Conservation (phyloP, 2,113 vertebrate species). For the Pardalotus punctatus region DNA sequence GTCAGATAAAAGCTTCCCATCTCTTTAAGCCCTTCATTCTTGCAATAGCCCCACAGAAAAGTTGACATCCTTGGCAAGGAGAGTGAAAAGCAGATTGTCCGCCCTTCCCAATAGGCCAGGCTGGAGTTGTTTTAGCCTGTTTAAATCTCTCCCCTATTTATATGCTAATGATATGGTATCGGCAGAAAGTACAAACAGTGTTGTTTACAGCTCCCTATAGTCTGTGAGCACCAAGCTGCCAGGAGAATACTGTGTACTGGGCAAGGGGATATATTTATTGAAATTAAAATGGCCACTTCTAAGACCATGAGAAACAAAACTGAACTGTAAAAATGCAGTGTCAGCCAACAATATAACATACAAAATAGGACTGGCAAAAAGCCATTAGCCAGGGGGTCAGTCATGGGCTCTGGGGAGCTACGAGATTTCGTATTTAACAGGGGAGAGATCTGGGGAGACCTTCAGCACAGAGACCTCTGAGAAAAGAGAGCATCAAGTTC, state of each 20-base stretch:
- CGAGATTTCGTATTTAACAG: conserved; percentile 20
- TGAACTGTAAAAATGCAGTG: conserved; percentile 18
- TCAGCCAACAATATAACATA: conserved; percentile 39
- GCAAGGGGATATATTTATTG: conserved; percentile 30
- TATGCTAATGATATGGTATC: conserved; percentile 56
- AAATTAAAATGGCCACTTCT: conserved; percentile 40
- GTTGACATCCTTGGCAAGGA: conserved; percentile 50
- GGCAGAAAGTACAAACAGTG: conserved; percentile 60
- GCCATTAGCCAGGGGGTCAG: conserved; percentile 20
- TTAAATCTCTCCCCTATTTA: conserved; percentile 63
- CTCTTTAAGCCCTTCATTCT: conserved; percentile 58
- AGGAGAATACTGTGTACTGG: conserved; percentile 34
- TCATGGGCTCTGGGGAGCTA: not conserved
- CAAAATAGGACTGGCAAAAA: conserved; percentile 22
- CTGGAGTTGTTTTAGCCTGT: conserved; percentile 53
- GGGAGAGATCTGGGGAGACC: conserved; percentile 28
- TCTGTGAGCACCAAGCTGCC: conserved; percentile 15
- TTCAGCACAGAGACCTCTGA: conserved; percentile 32
- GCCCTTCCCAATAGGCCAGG: conserved; percentile 43
- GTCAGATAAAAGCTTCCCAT: conserved; percentile 56
- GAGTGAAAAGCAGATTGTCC: conserved; percentile 55
- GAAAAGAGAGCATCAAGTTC: conserved; percentile 37
- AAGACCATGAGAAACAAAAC: conserved; percentile 24
- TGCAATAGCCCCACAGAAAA: conserved; percentile 56
- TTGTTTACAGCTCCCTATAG: conserved; percentile 59